Evolutionary conservation across 2,113 vertebrate species (phyloP).

Genomic region (Daubentonia madagascariensis): DNA sequence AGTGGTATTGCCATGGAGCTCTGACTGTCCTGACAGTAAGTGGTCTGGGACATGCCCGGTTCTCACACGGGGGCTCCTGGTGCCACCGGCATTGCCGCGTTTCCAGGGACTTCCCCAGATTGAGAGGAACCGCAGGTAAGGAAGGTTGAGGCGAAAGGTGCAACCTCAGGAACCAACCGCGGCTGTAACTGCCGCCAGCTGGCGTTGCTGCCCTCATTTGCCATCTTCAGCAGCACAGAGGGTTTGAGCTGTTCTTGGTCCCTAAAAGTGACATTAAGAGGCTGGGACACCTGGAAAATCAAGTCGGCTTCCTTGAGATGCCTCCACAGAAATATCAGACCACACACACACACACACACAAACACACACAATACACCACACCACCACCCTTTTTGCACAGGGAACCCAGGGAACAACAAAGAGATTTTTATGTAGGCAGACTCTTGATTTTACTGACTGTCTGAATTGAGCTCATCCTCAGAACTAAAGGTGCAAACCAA

Average conservation of each 20-base stretch:
- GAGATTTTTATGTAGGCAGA: no score
- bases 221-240: fast-evolving
- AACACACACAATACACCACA: not conserved
- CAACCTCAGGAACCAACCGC: no score
- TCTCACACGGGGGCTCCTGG: not conserved
- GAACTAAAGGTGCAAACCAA: not conserved
- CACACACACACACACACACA: not conserved
- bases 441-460: not conserved
- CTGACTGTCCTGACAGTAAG: fast-evolving
- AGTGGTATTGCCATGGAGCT: fast-evolving
- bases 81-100: not conserved
- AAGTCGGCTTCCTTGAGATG: not conserved
- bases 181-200: not conserved
- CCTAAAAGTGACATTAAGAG: fast-evolving
- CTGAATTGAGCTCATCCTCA: no score
- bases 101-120: fast-evolving
- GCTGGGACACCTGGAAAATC: not conserved
- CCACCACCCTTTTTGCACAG: no score
- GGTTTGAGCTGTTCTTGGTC: not conserved
- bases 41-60: not conserved
- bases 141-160: fast-evolving
- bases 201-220: not conserved
- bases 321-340: not conserved
- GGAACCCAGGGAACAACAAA: not conserved
- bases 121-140: not conserved